These are phyloP conservation scores for Sinodicranocentrus sp. DNA, from an alignment of 2,888 invertebrate species.

Conservation along the genomic window DNA sequence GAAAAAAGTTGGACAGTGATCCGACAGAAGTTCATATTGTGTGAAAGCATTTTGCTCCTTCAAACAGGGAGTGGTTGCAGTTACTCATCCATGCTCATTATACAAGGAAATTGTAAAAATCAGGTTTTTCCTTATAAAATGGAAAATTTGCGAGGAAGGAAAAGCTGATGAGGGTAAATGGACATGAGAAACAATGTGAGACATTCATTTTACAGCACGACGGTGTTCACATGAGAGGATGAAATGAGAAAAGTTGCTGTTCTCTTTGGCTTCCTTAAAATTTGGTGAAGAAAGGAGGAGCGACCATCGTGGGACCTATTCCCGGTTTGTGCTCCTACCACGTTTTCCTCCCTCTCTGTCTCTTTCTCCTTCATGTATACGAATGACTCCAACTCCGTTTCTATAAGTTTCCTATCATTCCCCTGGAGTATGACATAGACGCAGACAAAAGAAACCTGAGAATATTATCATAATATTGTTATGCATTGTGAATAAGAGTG, in stretches of 20 bases:
- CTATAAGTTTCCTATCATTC: too few relatives aligned
- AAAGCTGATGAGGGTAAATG: too few relatives aligned
- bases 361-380: neutral
- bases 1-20: neutral
- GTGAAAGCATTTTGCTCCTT: too few relatives aligned
- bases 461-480: conserved; percentile 50
- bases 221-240: too few relatives aligned
- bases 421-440: neutral
- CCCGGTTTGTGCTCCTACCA: neutral
- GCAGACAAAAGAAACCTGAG: conserved; percentile 24
- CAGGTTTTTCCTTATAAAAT: neutral
- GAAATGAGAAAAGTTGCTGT: conserved; percentile 29
- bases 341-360: neutral
- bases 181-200: too few relatives aligned
- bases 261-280: neutral
- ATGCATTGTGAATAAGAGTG: conserved; percentile 49
- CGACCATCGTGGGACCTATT: conserved; percentile 19
- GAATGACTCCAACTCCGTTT: too few relatives aligned
- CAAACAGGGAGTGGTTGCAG: neutral
- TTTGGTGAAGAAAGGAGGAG: neutral
- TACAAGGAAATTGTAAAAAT: conserved; percentile 1
- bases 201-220: too few relatives aligned
- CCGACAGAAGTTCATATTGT: too few relatives aligned
- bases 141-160: too few relatives aligned
- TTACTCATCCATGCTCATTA: neutral